Conservation (phyloP, 1,140 invertebrate species). For the Himalopsyche phryganea region DNA sequence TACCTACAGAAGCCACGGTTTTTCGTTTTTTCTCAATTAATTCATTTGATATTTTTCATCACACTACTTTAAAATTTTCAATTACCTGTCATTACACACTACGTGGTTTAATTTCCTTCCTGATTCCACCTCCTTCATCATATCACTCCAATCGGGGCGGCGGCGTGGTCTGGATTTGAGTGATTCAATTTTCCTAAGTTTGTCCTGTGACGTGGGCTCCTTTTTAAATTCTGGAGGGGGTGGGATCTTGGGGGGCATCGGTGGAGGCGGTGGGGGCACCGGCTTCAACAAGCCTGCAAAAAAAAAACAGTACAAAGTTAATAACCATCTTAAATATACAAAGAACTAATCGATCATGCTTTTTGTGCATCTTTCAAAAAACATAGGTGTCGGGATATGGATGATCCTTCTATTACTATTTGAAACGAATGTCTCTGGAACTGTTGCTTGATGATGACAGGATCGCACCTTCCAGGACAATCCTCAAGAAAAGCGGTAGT, state of each 20-base stretch:
- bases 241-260: conserved; percentile 68
- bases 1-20: no score
- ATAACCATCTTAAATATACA: no score
- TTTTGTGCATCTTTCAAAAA: not conserved
- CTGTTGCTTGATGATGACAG: no score
- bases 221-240: conserved; percentile 60
- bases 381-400: not conserved
- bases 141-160: conserved; percentile 81
- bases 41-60: no score
- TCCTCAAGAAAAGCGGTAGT: no score
- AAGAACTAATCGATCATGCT: no score
- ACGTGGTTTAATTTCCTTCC: conserved; percentile 75
- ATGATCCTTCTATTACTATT: not conserved
- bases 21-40: no score
- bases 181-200: conserved; percentile 60
- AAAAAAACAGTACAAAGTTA: not conserved
- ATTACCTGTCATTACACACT: conserved; percentile 74
- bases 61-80: no score
- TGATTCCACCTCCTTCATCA: conserved; percentile 86
- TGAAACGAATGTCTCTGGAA: not conserved
- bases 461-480: no score
- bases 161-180: conserved; percentile 70
- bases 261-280: conserved; percentile 51
- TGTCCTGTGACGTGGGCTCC: conserved; percentile 47
- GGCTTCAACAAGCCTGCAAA: conserved; percentile 46